phyloP scores from a whole-genome alignment of 2,797 vertebrate genomes.

The Emys orbicularis region DNA sequence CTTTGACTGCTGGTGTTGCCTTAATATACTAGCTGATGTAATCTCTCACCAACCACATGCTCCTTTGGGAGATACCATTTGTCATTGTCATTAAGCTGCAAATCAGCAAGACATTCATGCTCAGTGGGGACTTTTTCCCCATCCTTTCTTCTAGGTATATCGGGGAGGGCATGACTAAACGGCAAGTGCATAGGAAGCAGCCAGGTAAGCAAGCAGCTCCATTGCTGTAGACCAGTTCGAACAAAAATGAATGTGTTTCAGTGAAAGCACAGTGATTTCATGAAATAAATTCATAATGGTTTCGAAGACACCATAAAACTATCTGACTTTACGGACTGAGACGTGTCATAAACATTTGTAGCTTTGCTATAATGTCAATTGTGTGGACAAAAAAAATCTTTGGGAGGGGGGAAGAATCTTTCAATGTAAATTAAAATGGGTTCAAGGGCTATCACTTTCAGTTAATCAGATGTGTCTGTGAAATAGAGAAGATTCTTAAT shows the following conservation, averaged over 20 bases:
- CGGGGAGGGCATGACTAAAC: not conserved
- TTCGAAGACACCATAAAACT: rapidly evolving
- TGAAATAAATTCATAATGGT: rapidly evolving
- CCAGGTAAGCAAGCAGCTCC: rapidly evolving
- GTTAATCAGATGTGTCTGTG: not conserved
- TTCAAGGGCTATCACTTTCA: not conserved
- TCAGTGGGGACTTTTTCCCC: not conserved
- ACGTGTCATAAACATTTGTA: rapidly evolving
- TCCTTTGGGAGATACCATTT: constrained; percentile 30
- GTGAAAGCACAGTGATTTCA: not conserved
- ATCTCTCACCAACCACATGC: not conserved
- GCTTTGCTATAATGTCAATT: not conserved
- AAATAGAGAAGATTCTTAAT: not conserved
- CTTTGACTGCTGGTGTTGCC: not conserved
- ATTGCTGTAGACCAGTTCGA: rapidly evolving
- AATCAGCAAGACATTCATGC: not conserved
- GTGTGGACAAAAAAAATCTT: rapidly evolving
- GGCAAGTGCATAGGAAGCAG: not conserved
- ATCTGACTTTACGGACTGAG: not conserved
- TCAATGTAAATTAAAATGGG: not conserved
- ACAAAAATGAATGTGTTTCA: not conserved
- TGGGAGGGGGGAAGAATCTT: rapidly evolving
- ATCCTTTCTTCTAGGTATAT: not conserved
- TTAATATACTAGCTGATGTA: constrained; percentile 5
- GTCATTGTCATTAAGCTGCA: constrained; percentile 60